Base-by-base conservation (phyloP, 1,140 invertebrate genomes). In the Zaprionus ornatus region DNA sequence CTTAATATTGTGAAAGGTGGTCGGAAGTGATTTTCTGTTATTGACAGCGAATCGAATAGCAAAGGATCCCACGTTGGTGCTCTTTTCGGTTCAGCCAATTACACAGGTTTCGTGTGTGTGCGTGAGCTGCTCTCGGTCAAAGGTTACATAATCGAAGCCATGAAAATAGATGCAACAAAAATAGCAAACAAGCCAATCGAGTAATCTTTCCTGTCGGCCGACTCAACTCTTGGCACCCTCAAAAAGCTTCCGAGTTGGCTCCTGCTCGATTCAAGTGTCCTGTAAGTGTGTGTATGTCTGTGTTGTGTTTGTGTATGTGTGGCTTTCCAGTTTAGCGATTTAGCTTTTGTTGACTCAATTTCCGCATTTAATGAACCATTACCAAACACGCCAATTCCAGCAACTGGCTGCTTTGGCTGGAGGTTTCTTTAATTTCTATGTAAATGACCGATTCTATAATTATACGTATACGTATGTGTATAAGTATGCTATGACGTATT, bases 321-420 rank as follows among this genome's bases (percentile, higher is more conserved):
- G 65, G 82, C 77, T 80, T 87, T 88, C 74, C 73, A 82, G 79
- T 63, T 72, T 73, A 80, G 70, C 77, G 64, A 76, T 87, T 87
- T 91, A 81, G 82, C 84, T 86, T 90, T 91, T 91, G 88, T 91
- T 91, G 88, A 88, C 81, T 91, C 88, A 88, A 91, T 91, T 91
- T 91, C 82, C 90, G 82, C 80, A 91, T 91, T 91, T 91, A 91
- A 91, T 91, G 90, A 91, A 73, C 80, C 90, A 82, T 91, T 91
- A 74, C 84, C 79, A 86, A 87, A 87, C 82, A 80, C 82, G 83
- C 79, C 80, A 68, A 84, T 80, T 79, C 60, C 67, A 66, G 64
- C 65, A 72, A 67, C 68, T 68, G 32, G 32, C 61, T 57, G 59
- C 54, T 59, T 32, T 32, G 9, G 29, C 9, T 32, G 29, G 67